These are phyloP conservation scores for Chrysomallon squamiferum DNA, from an alignment of 1,140 invertebrate genomes.

Conservation along the genomic window DNA sequence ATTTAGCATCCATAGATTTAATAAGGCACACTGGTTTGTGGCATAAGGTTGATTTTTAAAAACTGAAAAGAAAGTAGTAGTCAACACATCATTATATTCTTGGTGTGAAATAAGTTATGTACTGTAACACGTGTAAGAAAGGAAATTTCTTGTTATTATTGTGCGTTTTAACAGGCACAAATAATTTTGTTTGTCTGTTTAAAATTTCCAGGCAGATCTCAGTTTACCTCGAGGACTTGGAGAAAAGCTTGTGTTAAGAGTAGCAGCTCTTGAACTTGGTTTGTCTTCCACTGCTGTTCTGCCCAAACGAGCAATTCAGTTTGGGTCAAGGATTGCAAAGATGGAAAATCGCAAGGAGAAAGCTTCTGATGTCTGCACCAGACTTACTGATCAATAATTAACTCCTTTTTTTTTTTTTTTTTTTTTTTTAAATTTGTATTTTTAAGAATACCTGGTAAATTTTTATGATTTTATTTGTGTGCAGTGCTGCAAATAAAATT, in stretches of 20 bases:
- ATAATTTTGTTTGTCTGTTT: neutral
- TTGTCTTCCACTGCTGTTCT: constrained; percentile 72
- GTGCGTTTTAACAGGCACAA: too few relatives aligned
- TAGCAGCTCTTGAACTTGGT: constrained; percentile 77
- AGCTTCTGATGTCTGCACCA: constrained; percentile 72
- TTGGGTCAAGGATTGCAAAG: constrained; percentile 96
- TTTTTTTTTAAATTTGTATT: neutral
- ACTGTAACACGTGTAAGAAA: too few relatives aligned
- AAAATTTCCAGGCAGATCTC: constrained; percentile 56
- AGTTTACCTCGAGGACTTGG: constrained; percentile 77
- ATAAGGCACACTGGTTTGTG: too few relatives aligned
- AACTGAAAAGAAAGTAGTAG: too few relatives aligned
- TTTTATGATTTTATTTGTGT: too few relatives aligned
- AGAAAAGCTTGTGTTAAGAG: constrained; percentile 90
- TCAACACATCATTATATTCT: too few relatives aligned
- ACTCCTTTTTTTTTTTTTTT: too few relatives aligned
- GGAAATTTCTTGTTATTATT: too few relatives aligned
- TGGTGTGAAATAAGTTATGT: too few relatives aligned
- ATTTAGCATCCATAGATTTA: too few relatives aligned
- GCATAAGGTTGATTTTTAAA: too few relatives aligned
- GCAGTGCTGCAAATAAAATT: too few relatives aligned
- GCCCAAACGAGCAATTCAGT: constrained; percentile 94
- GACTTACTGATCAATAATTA: constrained; percentile 37
- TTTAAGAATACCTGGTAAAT: neutral
- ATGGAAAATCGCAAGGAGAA: constrained; percentile 81